phyloP scores from a whole-genome alignment of 2,888 invertebrate genomes.

The Trisateles emortualis region DNA sequence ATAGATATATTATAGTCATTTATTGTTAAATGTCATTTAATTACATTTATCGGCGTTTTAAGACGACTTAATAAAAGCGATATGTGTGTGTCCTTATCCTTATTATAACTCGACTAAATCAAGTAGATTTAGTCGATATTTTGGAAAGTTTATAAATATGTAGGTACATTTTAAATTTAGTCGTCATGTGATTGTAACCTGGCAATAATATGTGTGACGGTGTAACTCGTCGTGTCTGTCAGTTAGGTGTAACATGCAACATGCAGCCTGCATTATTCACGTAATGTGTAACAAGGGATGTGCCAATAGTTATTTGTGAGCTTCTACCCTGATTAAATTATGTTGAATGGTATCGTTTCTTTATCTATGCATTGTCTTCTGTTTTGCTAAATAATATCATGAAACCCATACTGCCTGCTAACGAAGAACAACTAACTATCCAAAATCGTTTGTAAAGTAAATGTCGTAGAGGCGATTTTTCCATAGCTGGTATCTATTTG shows the following conservation, averaged over 20 bases:
- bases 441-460: too few species aligned
- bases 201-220: slow-evolving; percentile 44
- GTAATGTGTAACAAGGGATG: slow-evolving; percentile 22
- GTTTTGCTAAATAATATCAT: too few species aligned
- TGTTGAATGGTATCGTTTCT: too few species aligned
- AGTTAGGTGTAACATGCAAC: background rate
- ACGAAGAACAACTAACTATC: too few species aligned
- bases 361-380: too few species aligned
- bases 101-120: background rate
- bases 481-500: too few species aligned
- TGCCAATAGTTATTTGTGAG: slow-evolving; percentile 19
- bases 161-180: background rate
- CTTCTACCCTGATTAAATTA: too few species aligned
- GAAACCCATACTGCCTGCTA: too few species aligned
- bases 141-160: background rate
- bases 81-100: background rate
- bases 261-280: too few species aligned
- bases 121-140: background rate
- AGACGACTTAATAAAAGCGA: background rate
- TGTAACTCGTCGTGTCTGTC: slow-evolving; percentile 8
- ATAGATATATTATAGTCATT: background rate
- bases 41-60: background rate
- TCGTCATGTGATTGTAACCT: slow-evolving; percentile 27
- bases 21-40: background rate
- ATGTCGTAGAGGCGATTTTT: too few species aligned